Percentiles rank a stretch among this genome's conserved stretches.
Conservation (phyloP, 2,113 vertebrate species). For the Caranx ignobilis region DNA sequence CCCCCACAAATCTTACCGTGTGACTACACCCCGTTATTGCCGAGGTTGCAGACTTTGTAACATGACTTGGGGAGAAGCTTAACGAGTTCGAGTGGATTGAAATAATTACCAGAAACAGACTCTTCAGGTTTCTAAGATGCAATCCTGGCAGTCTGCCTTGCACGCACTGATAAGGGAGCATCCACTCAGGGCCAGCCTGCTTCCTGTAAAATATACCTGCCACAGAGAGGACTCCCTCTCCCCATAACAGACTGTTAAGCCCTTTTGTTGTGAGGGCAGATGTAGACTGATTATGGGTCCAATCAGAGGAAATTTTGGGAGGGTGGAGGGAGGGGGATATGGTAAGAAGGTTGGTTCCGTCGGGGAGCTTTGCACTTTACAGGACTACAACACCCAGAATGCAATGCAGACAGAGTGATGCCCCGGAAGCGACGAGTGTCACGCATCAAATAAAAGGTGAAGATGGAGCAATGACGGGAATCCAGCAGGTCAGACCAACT, state of each 20-base stretch:
- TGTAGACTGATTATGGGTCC: conserved; percentile 79
- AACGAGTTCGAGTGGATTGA: conserved; percentile 74
- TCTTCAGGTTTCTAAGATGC: conserved; percentile 74
- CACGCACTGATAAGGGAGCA: conserved; percentile 73
- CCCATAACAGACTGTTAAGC: conserved; percentile 69
- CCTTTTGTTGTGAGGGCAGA: conserved; percentile 62
- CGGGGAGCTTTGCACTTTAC: conserved; percentile 98
- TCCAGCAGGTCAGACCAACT: conserved; percentile 99
- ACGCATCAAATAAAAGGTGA: conserved; percentile 90
- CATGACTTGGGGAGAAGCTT: conserved; percentile 80
- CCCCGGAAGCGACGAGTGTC: conserved; percentile 84
- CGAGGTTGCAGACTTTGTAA: conserved; percentile 76
- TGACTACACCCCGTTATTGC: conserved; percentile 83
- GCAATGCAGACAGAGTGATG: conserved; percentile 82
- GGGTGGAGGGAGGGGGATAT: conserved; percentile 74
- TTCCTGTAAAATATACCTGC: conserved; percentile 68
- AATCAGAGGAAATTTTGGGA: conserved; percentile 80
- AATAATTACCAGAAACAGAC: conserved; percentile 77
- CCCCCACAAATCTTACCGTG: conserved; percentile 77
- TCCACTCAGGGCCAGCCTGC: conserved; percentile 80
- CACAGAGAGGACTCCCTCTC: conserved; percentile 68
- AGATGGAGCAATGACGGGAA: conserved; percentile 93
- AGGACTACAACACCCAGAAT: conserved; percentile 88
- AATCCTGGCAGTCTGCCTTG: conserved; percentile 64
- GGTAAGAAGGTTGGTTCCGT: conserved; percentile 89